Conservation (phyloP, 2,888 invertebrate species). For the Caenorhabditis uteleia region DNA sequence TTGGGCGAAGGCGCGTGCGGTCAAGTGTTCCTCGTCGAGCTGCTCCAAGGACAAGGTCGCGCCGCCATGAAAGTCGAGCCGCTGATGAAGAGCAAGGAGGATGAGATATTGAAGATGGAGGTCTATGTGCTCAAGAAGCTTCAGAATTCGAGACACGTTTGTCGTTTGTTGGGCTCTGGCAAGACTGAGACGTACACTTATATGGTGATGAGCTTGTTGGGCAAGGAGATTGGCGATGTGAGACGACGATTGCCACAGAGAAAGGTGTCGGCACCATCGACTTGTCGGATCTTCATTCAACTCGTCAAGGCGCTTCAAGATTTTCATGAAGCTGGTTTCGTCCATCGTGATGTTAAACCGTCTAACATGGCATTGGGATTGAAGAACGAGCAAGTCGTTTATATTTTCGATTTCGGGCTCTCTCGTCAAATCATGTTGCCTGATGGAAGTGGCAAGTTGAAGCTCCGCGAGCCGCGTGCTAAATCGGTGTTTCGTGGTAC, state of each 20-base stretch:
- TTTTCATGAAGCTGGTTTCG: constrained; percentile 58
- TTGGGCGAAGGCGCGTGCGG: constrained; percentile 61
- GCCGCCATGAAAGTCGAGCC: constrained; percentile 64
- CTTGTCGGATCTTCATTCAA: constrained; percentile 54
- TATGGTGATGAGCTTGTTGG: constrained; percentile 62
- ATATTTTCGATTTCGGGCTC: constrained; percentile 64
- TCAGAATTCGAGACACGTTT: constrained; percentile 56
- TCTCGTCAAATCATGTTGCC: constrained; percentile 57
- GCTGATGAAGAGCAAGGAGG: constrained; percentile 55
- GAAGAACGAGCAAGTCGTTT: constrained; percentile 43
- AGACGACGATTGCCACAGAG: constrained; percentile 50
- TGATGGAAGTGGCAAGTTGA: constrained; percentile 82
- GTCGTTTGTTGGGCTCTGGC: constrained; percentile 48
- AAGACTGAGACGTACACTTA: constrained; percentile 53
- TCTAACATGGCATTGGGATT: constrained; percentile 58
- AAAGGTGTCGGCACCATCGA: constrained; percentile 45
- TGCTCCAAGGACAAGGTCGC: constrained; percentile 27
- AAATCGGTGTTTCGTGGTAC: constrained; percentile 86
- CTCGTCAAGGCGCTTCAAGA: constrained; percentile 49
- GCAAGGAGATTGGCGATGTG: constrained; percentile 54
- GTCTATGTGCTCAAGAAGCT: constrained; percentile 56
- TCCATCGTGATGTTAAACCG: constrained; percentile 62
- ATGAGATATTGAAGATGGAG: constrained; percentile 66
- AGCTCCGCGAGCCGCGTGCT: constrained; percentile 55
- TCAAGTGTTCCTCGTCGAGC: constrained; percentile 40